Percentiles rank a stretch among this genome's conserved stretches.
phyloP scores from a whole-genome alignment of 2,888 invertebrate species.

The Brachypterus glaber region DNA sequence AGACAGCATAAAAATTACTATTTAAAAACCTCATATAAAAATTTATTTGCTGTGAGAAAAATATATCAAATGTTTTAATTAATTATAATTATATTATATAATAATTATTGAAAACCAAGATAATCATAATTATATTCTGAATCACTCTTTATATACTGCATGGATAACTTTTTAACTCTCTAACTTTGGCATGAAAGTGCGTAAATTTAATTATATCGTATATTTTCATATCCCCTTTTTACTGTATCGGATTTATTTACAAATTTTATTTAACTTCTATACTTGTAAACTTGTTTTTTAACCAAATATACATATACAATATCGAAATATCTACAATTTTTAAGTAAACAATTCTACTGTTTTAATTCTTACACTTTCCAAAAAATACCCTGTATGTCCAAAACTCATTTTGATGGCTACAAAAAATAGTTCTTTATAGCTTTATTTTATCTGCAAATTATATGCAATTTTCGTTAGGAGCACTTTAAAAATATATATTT shows the following conservation, averaged over 20 bases:
- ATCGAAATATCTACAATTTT: constrained; percentile 36
- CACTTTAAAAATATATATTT: too few relatives aligned
- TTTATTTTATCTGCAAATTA: too few relatives aligned
- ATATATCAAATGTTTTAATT: too few relatives aligned
- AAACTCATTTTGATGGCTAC: constrained; percentile 11
- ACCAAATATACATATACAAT: constrained; percentile 39
- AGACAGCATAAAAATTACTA: too few relatives aligned
- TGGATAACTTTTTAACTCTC: constrained; percentile 39
- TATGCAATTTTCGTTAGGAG: too few relatives aligned
- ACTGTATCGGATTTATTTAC: constrained; percentile 35
- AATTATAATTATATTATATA: too few relatives aligned
- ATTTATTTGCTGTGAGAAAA: too few relatives aligned
- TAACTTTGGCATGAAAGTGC: constrained; percentile 44
- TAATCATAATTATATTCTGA: too few relatives aligned
- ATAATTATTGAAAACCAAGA: too few relatives aligned
- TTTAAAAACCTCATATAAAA: too few relatives aligned
- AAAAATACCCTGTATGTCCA: constrained; percentile 5
- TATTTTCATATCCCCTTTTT: constrained; percentile 42
- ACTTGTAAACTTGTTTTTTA: constrained; percentile 22
- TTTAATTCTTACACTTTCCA: constrained; percentile 19
- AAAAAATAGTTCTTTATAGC: too few relatives aligned
- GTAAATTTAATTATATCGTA: constrained; percentile 41
- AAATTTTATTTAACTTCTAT: constrained; percentile 22
- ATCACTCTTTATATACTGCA: constrained; percentile 35
- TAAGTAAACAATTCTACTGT: constrained; percentile 27